These are phyloP conservation scores for Aporrectodea caliginosa DNA, from an alignment of 1,140 invertebrate genomes.

Conservation along the genomic window DNA sequence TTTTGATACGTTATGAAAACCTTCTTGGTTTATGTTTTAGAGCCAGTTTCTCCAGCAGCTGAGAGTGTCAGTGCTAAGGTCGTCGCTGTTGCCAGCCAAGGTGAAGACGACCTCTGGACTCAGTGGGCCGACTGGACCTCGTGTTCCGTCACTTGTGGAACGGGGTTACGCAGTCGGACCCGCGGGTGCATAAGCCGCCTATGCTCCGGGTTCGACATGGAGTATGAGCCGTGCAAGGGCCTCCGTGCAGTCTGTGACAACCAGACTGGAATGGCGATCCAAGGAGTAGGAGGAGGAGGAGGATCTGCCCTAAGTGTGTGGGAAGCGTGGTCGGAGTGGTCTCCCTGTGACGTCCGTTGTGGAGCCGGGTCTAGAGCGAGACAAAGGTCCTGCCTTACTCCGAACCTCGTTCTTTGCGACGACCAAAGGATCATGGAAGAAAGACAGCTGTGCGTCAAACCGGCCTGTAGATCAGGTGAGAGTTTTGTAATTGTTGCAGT, in stretches of 20 bases:
- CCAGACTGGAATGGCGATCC: too few relatives aligned
- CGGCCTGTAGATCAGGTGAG: not conserved
- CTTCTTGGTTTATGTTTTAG: too few relatives aligned
- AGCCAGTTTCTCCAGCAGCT: not conserved
- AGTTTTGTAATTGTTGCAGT: too few relatives aligned
- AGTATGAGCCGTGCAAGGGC: not conserved
- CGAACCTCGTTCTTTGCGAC: not conserved
- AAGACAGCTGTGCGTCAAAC: not conserved
- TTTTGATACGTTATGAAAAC: too few relatives aligned
- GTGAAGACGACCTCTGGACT: not conserved
- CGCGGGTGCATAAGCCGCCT: not conserved
- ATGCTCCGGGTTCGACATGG: not conserved
- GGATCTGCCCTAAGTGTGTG: not conserved
- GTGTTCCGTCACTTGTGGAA: not conserved
- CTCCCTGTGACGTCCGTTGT: not conserved
- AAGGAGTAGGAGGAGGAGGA: too few relatives aligned
- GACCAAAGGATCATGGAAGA: not conserved
- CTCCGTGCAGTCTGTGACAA: too few relatives aligned
- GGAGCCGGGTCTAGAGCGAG: not conserved
- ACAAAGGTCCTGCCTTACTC: not conserved
- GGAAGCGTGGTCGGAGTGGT: not conserved
- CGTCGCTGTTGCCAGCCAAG: not conserved
- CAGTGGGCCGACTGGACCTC: not conserved
- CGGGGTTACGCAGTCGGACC: not conserved
- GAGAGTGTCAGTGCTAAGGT: not conserved